Percentiles rank a stretch among this genome's conserved stretches.
Conservation (phyloP, 2,888 invertebrate genomes). For the Trichogramma evanescens region DNA sequence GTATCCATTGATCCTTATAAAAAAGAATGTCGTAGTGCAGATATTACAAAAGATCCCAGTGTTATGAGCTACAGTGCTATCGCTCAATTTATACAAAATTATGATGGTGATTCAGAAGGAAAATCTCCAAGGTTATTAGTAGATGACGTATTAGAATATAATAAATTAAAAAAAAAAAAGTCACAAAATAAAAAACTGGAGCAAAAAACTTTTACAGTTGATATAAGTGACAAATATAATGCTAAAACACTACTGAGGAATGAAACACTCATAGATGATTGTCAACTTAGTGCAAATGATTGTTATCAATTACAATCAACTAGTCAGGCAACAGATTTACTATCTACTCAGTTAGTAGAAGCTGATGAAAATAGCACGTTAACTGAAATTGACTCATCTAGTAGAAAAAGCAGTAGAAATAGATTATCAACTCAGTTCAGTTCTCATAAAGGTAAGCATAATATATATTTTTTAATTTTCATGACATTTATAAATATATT, state of each 20-base stretch:
- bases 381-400: neutral
- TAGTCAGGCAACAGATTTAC: too few relatives aligned
- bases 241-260: too few relatives aligned
- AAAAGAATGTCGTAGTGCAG: constrained; percentile 18
- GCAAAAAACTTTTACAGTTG: constrained; percentile 15
- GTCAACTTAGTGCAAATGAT: too few relatives aligned
- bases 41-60: constrained; percentile 30
- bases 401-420: neutral
- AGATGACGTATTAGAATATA: constrained; percentile 37
- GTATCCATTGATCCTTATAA: constrained; percentile 18
- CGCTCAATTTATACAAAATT: constrained; percentile 34
- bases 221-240: constrained; percentile 10
- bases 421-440: neutral
- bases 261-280: too few relatives aligned
- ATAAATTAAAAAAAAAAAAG: constrained; percentile 25
- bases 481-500: neutral
- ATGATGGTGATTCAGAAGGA: constrained; percentile 16
- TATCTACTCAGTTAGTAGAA: too few relatives aligned
- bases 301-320: too few relatives aligned
- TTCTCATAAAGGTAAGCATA: neutral
- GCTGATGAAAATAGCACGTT: too few relatives aligned
- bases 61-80: constrained; percentile 41
- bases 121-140: constrained; percentile 37
- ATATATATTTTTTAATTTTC: neutral
- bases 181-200: constrained; percentile 15